Evolutionary conservation across 2,888 invertebrate genomes (phyloP).

Genomic region (Ichneumon xanthorius): DNA sequence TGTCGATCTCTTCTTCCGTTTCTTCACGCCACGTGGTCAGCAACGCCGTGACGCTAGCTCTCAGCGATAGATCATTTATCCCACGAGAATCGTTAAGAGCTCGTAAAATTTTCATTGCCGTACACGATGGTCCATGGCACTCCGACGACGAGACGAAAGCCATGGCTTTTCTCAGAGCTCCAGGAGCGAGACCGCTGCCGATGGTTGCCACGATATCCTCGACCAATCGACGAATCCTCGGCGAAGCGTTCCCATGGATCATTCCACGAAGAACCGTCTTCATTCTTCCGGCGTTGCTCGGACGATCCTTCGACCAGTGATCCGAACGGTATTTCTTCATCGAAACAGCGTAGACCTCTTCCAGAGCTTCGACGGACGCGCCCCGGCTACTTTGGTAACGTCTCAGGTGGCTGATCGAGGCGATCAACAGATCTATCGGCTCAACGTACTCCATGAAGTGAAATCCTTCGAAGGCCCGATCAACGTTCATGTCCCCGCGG

Average conservation of each 20-base stretch:
- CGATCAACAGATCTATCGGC: slow-evolving; percentile 40
- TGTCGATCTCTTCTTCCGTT: not conserved
- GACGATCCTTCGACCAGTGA: not conserved
- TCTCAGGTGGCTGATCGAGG: slow-evolving; percentile 52
- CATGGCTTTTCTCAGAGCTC: not conserved
- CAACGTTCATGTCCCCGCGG: not conserved
- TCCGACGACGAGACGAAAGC: not conserved
- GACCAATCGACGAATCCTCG: slow-evolving; percentile 15
- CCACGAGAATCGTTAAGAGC: not conserved
- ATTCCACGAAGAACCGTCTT: not conserved
- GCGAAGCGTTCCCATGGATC: not conserved
- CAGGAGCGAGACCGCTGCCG: not conserved
- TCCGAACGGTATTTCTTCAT: not conserved
- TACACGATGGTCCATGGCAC: slow-evolving; percentile 3
- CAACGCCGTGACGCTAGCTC: not conserved
- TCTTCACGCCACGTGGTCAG: not conserved
- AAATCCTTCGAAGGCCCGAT: slow-evolving; percentile 24
- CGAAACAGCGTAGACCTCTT: not conserved
- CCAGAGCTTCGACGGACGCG: slow-evolving; percentile 1
- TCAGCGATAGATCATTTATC: not conserved
- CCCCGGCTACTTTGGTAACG: slow-evolving; percentile 33
- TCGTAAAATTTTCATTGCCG: not conserved
- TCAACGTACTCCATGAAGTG: slow-evolving; percentile 29
- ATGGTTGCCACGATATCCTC: not conserved
- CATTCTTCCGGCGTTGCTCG: not conserved